Evolutionary conservation across 2,113 vertebrate species (phyloP), one percentile per base, ranked within the genome.

Genomic region (Dipodomys ordii): DNA sequence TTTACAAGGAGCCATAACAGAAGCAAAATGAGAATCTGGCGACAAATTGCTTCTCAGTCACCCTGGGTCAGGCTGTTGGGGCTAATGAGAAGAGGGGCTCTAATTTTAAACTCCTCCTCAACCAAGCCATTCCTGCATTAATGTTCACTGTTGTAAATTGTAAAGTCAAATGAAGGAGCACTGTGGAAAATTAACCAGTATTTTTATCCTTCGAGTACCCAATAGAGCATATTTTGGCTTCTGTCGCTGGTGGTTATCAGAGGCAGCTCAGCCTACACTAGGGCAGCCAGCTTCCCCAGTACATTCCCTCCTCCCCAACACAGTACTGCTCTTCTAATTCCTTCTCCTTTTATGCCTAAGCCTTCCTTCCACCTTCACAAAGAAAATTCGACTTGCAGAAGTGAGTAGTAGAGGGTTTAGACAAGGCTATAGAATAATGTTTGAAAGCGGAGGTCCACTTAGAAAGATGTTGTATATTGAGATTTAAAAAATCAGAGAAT

Each of bases 101-200:
- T 98, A 98, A 99, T 98, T 98, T 98, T 98, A 98, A 99, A 99
- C 98, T 98, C 98, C 98, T 98, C 98, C 98, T 98, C 97, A 93
- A 97, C 98, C 98, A 98, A 98, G 98, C 98, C 97, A 98, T 98
- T 98, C 98, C 98, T 98, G 98, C 98, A 98, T 98, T 98, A 98
- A 98, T 98, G 98, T 94, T 98, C 98, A 95, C 98, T 97, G 97
- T 97, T 97, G 94, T 98, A 98, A 98, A 99, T 98, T 98, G 98
- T 98, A 98, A 98, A 98, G 98, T 98, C 98, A 98, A 99, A 98
- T 98, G 98, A 98, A 98, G 98, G 98, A 98, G 98, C 98, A 98
- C 97, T 98, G 98, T 98, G 98, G 98, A 98, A 98, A 98, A 98
- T 98, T 98, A 98, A 98, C 98, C 97, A 98, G 98, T 98, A 98